Conservation (phyloP, 2,797 vertebrate species). For the Picus viridis region DNA sequence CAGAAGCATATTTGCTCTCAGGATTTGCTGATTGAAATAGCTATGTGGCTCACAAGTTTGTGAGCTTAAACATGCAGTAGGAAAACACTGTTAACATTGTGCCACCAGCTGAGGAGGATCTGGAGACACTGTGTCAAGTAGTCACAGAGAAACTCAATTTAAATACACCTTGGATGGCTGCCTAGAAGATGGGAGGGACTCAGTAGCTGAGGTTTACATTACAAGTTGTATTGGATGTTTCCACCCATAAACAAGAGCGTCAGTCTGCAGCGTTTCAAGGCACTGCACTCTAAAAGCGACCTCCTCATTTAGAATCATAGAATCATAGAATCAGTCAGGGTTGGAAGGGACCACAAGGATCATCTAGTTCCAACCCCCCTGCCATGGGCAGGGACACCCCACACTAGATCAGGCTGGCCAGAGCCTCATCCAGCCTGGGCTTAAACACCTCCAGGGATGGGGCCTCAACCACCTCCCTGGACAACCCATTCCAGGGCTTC, state of each 20-base stretch:
- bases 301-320: too few species aligned
- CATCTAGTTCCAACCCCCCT: too few species aligned
- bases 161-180: constrained; percentile 26
- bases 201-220: constrained; percentile 34
- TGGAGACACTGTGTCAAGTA: constrained; percentile 25
- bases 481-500: too few species aligned
- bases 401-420: too few species aligned
- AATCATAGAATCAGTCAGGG: too few species aligned
- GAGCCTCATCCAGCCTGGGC: too few species aligned
- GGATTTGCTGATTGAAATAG: constrained; percentile 29
- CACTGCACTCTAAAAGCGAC: too few species aligned
- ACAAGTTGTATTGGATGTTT: neutral
- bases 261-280: neutral
- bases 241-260: neutral
- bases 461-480: too few species aligned
- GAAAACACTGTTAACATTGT: constrained; percentile 61
- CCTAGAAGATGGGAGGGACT: constrained; percentile 48
- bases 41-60: neutral
- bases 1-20: neutral
- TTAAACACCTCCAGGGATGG: too few species aligned
- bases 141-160: constrained; percentile 32
- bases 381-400: too few species aligned
- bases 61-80: constrained; percentile 53
- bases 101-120: constrained; percentile 20
- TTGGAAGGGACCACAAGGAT: too few species aligned